Conservation (phyloP, 2,797 vertebrate species). For the Heterohyrax brucei region DNA sequence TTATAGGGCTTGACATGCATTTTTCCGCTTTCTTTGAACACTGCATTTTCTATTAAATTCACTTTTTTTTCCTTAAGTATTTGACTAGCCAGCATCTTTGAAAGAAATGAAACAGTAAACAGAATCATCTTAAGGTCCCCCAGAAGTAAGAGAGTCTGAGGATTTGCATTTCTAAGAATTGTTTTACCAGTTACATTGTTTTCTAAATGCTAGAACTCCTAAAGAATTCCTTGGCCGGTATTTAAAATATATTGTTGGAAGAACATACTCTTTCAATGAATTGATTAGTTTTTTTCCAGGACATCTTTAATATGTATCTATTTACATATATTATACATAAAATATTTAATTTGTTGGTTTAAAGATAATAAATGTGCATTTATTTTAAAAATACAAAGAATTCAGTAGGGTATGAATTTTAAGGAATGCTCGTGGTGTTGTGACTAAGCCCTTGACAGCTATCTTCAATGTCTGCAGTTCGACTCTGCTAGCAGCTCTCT, state of each 20-base stretch:
- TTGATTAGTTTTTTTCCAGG: not conserved
- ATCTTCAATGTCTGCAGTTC: too few species aligned
- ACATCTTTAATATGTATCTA: not conserved
- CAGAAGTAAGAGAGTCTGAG: not conserved
- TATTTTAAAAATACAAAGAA: slow-evolving; percentile 11
- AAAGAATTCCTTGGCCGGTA: not conserved
- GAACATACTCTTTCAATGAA: not conserved
- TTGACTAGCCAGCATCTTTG: not conserved
- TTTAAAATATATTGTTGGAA: not conserved
- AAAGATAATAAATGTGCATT: not conserved
- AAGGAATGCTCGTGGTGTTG: too few species aligned
- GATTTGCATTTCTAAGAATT: slow-evolving; percentile 18
- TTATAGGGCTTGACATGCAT: not conserved
- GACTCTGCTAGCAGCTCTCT: too few species aligned
- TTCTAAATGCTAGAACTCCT: not conserved
- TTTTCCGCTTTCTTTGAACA: not conserved
- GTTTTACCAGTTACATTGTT: not conserved
- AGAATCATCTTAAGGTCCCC: not conserved
- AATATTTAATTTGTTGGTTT: not conserved
- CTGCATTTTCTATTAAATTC: not conserved
- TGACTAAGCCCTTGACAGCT: too few species aligned
- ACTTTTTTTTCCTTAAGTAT: not conserved
- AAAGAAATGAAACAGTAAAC: slow-evolving; percentile 17
- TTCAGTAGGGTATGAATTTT: not conserved
- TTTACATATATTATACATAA: too few species aligned